These are phyloP conservation scores for Spongilla lacustris DNA, from an alignment of 37 sponge, comb jelly and placozoan genomes.

Conservation along the genomic window DNA sequence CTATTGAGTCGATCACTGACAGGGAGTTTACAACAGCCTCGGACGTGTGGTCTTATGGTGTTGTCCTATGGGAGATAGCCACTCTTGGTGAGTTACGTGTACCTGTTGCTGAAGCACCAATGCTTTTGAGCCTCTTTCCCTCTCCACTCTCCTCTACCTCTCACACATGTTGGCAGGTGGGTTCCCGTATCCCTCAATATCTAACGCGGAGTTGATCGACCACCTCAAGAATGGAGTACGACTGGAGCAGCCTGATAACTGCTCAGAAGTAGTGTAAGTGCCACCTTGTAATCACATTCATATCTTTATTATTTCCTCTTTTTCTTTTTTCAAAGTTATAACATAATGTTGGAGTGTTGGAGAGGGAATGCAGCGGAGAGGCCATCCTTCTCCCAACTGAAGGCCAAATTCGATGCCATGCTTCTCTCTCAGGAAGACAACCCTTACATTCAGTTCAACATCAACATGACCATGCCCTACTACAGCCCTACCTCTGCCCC, in stretches of 20 bases:
- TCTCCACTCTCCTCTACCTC: background rate
- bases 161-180: slow-evolving; percentile 32
- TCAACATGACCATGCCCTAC: background rate
- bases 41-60: slow-evolving; percentile 86
- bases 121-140: background rate
- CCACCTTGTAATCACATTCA: background rate
- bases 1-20: slow-evolving; percentile 73
- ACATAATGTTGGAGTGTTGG: slow-evolving; percentile 67
- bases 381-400: slow-evolving; percentile 46
- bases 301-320: background rate
- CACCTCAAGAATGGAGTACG: slow-evolving; percentile 48
- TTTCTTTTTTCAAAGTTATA: slow-evolving; percentile 33
- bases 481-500: background rate
- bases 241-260: slow-evolving; percentile 64
- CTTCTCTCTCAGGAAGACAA: slow-evolving; percentile 10
- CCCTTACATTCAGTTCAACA: slow-evolving; percentile 33
- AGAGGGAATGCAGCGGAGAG: slow-evolving; percentile 26
- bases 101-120: background rate
- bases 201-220: slow-evolving; percentile 27
- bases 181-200: slow-evolving; percentile 61
- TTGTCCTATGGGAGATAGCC: slow-evolving; percentile 76
- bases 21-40: slow-evolving; percentile 74
- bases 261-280: slow-evolving; percentile 64
- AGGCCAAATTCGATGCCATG: slow-evolving; percentile 18
- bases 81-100: slow-evolving; percentile 56